Evolutionary conservation across 2,797 vertebrate genomes (phyloP), one percentile per base, ranked within the genome.

Genomic region (Eurystomus glaucurus): DNA sequence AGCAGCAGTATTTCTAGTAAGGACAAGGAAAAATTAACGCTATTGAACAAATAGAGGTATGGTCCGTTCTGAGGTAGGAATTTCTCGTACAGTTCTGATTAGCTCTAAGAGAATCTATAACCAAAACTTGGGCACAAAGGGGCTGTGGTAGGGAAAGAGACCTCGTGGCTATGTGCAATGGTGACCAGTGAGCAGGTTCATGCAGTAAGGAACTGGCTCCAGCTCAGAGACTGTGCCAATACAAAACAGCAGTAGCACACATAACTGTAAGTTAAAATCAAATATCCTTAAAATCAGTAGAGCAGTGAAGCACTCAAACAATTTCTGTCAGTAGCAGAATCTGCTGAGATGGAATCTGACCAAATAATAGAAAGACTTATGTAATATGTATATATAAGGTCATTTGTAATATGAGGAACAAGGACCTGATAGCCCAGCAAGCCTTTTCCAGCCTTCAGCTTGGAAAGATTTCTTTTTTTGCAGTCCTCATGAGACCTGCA

Each of bases 121-220:
- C 10, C 4, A 43, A 87, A 84, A 35, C 3, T 19, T 62, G 35
- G 23, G 14, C 45, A 55, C 33, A 60, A 35, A 64, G 58, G 31
- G 19, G 35, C 14, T 69, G 41, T 31, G 29, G 4, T 21, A 70
- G 48, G 19, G 26, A 21, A 14, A 57, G 15, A 82, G 28, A 39
- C 10, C 43, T 82, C 0, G 0, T 13, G 18, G 17, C 12, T 87
- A 0, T 12, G 26, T 33, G 39, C 19, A 8, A 25, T 3, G 7
- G 28, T 37, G 17, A 85, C 31, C 43, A 48, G 37, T 9, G 26
- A 72, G 48, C 13, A 72, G 31, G 62, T 52, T 72, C 50, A 5
- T 21, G 28, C 37, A 43, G 26, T 11, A 48, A 23, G 21, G 52
- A 80, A 23, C 19, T 11, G 6, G 25, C 28, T 90, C 6, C 21